Conservation (phyloP, 2,888 invertebrate genomes). For the Graphium colonna region DNA sequence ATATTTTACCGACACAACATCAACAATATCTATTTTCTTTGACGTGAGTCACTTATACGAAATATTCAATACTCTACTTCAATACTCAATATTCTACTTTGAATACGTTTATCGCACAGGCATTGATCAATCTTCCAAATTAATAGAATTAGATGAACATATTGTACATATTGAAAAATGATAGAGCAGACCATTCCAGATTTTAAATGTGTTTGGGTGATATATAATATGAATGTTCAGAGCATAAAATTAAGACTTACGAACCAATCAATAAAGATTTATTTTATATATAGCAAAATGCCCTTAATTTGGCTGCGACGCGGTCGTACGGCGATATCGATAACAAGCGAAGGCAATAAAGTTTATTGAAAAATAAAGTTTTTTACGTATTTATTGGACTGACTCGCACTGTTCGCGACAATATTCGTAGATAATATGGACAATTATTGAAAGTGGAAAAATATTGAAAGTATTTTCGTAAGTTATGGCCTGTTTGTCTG, state of each 20-base stretch:
- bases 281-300: too few species aligned
- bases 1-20: constrained; percentile 61
- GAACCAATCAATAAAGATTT: too few species aligned
- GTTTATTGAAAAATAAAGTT: background rate
- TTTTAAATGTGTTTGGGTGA: too few species aligned
- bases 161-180: too few species aligned
- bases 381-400: constrained; percentile 26
- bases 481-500: too few species aligned
- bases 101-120: background rate
- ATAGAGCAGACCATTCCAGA: too few species aligned
- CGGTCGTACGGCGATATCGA: too few species aligned
- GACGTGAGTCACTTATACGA: constrained; percentile 12
- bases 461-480: constrained; percentile 29
- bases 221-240: too few species aligned
- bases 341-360: too few species aligned
- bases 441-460: constrained; percentile 49
- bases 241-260: too few species aligned
- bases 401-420: constrained; percentile 55
- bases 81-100: constrained; percentile 4
- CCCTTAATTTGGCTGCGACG: too few species aligned
- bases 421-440: constrained; percentile 53
- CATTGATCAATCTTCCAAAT: background rate
- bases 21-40: constrained; percentile 51
- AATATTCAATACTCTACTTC: background rate
- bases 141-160: too few species aligned